phyloP scores from a whole-genome alignment of 2,797 vertebrate species.

The Zalophus californianus region DNA sequence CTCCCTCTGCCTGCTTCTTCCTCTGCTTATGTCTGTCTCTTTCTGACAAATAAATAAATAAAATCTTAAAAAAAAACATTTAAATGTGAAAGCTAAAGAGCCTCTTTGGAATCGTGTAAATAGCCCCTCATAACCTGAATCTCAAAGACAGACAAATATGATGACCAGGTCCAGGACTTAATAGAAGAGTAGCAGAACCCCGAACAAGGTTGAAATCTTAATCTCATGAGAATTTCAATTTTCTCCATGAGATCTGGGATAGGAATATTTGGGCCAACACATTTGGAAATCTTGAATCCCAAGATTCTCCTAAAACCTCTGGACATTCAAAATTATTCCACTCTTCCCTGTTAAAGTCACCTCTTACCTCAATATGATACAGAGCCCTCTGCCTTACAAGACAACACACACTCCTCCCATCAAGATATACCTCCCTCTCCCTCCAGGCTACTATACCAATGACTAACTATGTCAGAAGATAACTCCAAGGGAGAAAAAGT shows the following conservation, averaged over 20 bases:
- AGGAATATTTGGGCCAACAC: background rate
- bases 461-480: background rate
- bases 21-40: too few species aligned
- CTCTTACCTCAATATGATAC: background rate
- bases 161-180: background rate
- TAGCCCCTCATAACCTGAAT: background rate
- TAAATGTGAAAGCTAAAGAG: background rate
- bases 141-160: background rate
- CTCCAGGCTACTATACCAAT: background rate
- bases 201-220: background rate
- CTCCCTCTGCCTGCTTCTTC: too few species aligned
- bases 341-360: background rate
- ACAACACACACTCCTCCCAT: background rate
- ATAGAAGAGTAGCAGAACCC: background rate
- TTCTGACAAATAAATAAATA: too few species aligned
- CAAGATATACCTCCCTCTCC: background rate
- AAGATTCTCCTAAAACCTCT: background rate
- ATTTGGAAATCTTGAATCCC: background rate
- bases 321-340: background rate
- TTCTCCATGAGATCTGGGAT: background rate
- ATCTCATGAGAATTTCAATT: background rate
- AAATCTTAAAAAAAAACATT: too few species aligned
- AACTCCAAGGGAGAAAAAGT: background rate
- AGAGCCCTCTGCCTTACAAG: background rate
- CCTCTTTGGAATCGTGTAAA: background rate